A percentile compares a stretch with the other conserved stretches of the same genome.
phyloP scores from a whole-genome alignment of 2,888 invertebrate genomes.

The Chloroclystis v-ata region DNA sequence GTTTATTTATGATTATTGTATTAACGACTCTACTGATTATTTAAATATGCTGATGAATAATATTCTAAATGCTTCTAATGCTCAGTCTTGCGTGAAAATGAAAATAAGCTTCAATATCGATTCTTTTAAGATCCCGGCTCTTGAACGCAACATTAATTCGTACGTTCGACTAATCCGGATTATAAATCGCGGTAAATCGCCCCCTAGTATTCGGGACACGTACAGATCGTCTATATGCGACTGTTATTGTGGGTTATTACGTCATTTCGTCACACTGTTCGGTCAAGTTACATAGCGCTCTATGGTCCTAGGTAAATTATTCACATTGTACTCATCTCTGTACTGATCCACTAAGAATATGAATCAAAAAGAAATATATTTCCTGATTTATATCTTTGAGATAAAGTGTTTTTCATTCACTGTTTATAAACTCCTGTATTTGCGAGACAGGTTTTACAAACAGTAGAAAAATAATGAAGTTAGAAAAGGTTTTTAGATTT shows the following conservation, averaged over 20 bases:
- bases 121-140: constrained; percentile 25
- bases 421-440: neutral
- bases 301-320: neutral
- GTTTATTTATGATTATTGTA: too few species aligned
- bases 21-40: too few species aligned
- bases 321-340: too few species aligned
- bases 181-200: constrained; percentile 51
- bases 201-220: constrained; percentile 54
- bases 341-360: too few species aligned
- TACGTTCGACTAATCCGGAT: constrained; percentile 40
- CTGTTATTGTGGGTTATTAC: constrained; percentile 34
- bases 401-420: neutral
- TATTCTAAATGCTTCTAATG: too few species aligned
- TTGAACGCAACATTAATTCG: constrained; percentile 40
- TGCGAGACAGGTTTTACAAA: neutral
- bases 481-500: neutral
- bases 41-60: too few species aligned
- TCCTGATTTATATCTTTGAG: constrained; percentile 4
- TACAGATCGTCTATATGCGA: constrained; percentile 45
- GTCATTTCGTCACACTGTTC: neutral
- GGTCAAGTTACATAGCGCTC: neutral
- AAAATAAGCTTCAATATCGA: constrained; percentile 27
- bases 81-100: neutral
- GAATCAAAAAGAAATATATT: too few species aligned
- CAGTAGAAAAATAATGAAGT: neutral